These are phyloP conservation scores for Plebejus melissa DNA, from an alignment of 2,888 invertebrate genomes.

Conservation along the genomic window DNA sequence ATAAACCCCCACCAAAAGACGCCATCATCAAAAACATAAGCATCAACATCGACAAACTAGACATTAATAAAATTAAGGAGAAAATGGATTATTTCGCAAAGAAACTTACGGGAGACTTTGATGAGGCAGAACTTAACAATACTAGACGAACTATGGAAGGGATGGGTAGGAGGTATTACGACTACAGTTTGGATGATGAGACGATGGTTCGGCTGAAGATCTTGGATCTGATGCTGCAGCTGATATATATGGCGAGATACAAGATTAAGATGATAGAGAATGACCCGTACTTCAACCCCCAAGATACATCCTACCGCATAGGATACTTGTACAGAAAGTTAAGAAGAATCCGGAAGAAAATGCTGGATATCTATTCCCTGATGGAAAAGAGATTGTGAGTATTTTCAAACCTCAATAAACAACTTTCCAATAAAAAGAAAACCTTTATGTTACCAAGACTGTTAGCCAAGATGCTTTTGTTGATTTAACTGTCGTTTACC, in stretches of 20 bases:
- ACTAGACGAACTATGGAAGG: conserved; percentile 32
- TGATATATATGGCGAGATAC: conserved; percentile 48
- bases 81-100: conserved; percentile 31
- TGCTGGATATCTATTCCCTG: conserved; percentile 38
- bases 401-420: too few relatives aligned
- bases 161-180: background rate
- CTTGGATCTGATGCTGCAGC: conserved; percentile 44
- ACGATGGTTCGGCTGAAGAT: conserved; percentile 34
- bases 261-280: conserved; percentile 41
- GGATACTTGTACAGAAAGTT: conserved; percentile 43
- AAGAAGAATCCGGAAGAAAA: conserved; percentile 36
- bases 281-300: conserved; percentile 39
- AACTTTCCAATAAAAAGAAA: background rate
- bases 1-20: conserved; percentile 24
- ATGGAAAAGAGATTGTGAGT: conserved; percentile 31
- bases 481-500: too few relatives aligned
- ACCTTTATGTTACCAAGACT: background rate
- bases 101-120: background rate
- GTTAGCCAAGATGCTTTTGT: too few relatives aligned
- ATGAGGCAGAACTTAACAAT: conserved; percentile 26
- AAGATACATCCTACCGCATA: conserved; percentile 45
- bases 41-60: conserved; percentile 37
- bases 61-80: conserved; percentile 33
- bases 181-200: conserved; percentile 18
- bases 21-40: conserved; percentile 35